Evolutionary conservation across 1,140 invertebrate species (phyloP).

Genomic region (Leptonema lineaticorne): DNA sequence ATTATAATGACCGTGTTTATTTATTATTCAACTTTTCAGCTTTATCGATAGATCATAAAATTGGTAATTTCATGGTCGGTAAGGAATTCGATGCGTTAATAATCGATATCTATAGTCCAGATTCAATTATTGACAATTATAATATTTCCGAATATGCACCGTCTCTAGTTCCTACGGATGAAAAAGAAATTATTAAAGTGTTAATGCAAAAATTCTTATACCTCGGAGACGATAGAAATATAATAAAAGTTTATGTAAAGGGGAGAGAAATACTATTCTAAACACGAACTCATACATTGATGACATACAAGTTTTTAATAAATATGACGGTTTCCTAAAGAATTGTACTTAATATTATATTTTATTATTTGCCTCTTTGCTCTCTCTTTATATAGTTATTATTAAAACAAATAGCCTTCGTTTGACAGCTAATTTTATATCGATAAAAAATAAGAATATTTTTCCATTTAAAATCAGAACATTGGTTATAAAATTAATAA

Average conservation of each 20-base stretch:
- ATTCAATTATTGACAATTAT: slow-evolving; percentile 60
- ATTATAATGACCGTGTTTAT: slow-evolving; percentile 18
- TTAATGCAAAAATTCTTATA: slow-evolving; percentile 81
- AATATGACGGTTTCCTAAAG: too few species aligned
- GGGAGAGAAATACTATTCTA: slow-evolving; percentile 58
- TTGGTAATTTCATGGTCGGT: slow-evolving; percentile 77
- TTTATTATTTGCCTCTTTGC: too few species aligned
- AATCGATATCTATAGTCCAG: slow-evolving; percentile 60
- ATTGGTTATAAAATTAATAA: too few species aligned
- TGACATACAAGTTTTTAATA: too few species aligned
- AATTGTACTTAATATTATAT: too few species aligned
- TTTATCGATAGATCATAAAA: slow-evolving; percentile 66
- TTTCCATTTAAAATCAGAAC: too few species aligned
- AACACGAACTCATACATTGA: too few species aligned
- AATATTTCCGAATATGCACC: slow-evolving; percentile 36
- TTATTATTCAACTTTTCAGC: slow-evolving; percentile 58
- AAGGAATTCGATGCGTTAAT: slow-evolving; percentile 87
- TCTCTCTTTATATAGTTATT: too few species aligned
- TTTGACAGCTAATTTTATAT: too few species aligned
- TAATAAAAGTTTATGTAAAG: slow-evolving; percentile 72
- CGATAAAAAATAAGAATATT: too few species aligned
- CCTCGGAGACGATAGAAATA: slow-evolving; percentile 82
- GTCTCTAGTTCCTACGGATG: background rate
- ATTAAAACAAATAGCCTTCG: too few species aligned
- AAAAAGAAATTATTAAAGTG: slow-evolving; percentile 53